These are phyloP conservation scores for Megaleporinus macrocephalus DNA, from an alignment of 2,113 vertebrate genomes.

Conservation along the genomic window DNA sequence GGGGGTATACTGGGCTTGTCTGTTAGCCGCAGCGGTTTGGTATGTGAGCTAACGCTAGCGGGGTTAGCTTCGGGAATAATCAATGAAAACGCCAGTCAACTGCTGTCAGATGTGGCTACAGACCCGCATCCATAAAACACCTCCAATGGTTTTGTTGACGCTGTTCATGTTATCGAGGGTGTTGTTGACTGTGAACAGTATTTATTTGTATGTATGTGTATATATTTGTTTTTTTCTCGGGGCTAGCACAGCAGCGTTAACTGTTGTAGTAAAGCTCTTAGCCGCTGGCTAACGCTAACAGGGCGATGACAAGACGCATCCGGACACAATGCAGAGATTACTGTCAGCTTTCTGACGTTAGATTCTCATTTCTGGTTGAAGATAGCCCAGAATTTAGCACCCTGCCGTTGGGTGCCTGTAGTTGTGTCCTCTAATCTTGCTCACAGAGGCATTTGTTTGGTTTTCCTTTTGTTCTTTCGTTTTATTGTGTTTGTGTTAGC, in stretches of 20 bases:
- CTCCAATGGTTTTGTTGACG: too few relatives aligned
- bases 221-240: too few relatives aligned
- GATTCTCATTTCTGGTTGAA: background rate
- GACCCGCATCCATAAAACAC: background rate
- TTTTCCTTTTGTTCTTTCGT: background rate
- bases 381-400: background rate
- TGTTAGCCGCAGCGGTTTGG: background rate
- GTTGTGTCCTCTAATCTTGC: background rate
- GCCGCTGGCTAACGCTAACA: slow-evolving; percentile 40
- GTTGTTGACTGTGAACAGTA: background rate
- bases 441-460: background rate
- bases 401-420: background rate
- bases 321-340: background rate
- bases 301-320: slow-evolving; percentile 47
- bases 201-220: background rate
- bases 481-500: background rate
- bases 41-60: background rate
- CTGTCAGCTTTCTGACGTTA: background rate
- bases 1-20: too few relatives aligned
- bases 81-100: background rate
- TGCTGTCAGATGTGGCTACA: background rate
- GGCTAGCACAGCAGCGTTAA: background rate
- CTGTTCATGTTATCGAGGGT: background rate
- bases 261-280: background rate
- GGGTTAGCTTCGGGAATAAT: background rate